Conservation (phyloP, 1,140 invertebrate species). For the Notospermus geniculatus region DNA sequence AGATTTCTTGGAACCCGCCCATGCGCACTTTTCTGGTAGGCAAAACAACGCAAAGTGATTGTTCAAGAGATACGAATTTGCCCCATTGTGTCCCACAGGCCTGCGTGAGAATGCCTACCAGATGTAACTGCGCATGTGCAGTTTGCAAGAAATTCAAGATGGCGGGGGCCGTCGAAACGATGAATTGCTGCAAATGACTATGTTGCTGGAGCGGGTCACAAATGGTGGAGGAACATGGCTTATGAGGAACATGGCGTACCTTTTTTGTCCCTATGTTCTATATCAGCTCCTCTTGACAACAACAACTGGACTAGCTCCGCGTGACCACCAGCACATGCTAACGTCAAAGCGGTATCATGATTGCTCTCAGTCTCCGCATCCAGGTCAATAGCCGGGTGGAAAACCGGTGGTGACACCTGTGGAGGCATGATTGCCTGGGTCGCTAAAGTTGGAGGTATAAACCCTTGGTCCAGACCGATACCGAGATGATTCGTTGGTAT, state of each 20-base stretch:
- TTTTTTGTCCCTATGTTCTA: conserved; percentile 98
- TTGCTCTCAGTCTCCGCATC: conserved; percentile 97
- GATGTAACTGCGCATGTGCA: too few relatives aligned
- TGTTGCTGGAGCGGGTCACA: too few relatives aligned
- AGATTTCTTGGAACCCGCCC: too few relatives aligned
- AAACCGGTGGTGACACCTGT: conserved; percentile 34
- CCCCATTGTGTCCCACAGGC: too few relatives aligned
- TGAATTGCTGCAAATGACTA: too few relatives aligned
- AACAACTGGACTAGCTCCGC: conserved; percentile 91
- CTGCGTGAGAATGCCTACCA: too few relatives aligned
- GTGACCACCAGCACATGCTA: conserved; percentile 96
- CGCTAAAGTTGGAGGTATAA: background rate
- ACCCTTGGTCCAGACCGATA: background rate
- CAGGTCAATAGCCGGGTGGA: conserved; percentile 66
- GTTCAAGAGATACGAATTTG: too few relatives aligned
- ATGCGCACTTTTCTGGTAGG: too few relatives aligned
- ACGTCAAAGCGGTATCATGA: conserved; percentile 95
- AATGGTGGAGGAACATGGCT: background rate
- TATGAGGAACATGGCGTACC: conserved; percentile 28
- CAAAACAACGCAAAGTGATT: too few relatives aligned
- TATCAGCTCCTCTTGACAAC: conserved; percentile 84
- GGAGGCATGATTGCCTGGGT: conserved; percentile 35
- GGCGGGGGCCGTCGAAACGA: too few relatives aligned
- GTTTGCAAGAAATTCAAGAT: too few relatives aligned
- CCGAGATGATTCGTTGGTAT: background rate